These are phyloP conservation scores for Pangasius djambal DNA, from an alignment of 2,797 vertebrate species.

Conservation along the genomic window DNA sequence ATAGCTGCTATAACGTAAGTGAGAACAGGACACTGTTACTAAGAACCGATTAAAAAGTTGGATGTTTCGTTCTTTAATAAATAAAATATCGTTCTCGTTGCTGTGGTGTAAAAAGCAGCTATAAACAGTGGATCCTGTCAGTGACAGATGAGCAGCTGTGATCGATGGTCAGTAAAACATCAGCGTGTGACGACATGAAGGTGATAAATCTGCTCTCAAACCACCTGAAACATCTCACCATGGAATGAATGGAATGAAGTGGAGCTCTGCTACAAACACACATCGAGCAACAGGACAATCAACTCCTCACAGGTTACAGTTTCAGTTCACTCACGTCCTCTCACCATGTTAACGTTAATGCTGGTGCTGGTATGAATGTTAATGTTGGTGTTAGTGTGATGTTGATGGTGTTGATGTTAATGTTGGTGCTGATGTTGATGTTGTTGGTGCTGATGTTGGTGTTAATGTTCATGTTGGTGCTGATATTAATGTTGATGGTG, in stretches of 20 bases:
- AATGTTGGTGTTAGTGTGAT: no score
- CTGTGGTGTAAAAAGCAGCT: not conserved
- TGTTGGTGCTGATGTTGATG: no score
- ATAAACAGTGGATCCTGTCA: not conserved
- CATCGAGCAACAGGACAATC: not conserved
- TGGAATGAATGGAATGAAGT: not conserved
- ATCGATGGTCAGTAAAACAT: conserved; percentile 6
- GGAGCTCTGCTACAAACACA: no score
- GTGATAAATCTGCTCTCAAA: conserved; percentile 40
- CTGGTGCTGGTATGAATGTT: no score
- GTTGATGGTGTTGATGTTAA: no score
- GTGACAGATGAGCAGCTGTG: not conserved
- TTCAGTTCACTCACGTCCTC: not conserved
- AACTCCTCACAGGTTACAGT: not conserved
- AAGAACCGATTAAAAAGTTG: no score
- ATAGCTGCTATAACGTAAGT: not conserved
- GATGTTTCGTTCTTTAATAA: not conserved
- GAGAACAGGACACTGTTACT: not conserved
- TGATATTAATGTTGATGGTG: no score
- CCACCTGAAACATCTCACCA: not conserved
- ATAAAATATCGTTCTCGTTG: not conserved
- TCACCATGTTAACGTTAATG: not conserved
- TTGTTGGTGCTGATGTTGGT: no score
- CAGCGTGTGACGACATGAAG: conserved; percentile 13
- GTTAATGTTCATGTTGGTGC: no score